Percentiles rank a stretch among this genome's conserved stretches.
phyloP scores from a whole-genome alignment of 2,888 invertebrate genomes.

The Diaphora mendica region DNA sequence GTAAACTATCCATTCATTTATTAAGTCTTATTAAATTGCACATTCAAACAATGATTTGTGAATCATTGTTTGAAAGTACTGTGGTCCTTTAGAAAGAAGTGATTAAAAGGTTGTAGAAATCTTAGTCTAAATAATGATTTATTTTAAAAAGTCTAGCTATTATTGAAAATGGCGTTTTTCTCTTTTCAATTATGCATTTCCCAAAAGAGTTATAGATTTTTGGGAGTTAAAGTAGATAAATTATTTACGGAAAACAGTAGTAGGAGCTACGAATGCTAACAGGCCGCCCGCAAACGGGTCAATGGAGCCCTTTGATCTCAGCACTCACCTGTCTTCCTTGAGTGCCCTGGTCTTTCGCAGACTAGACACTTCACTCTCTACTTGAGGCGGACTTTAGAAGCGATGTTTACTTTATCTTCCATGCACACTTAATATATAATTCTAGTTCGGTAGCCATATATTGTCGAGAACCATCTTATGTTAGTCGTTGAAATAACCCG shows the following conservation, averaged over 20 bases:
- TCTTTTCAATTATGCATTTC: background rate
- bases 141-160: background rate
- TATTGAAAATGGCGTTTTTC: too few relatives aligned
- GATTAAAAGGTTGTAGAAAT: too few relatives aligned
- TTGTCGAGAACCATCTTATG: conserved; percentile 34
- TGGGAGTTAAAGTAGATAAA: too few relatives aligned
- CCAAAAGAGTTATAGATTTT: background rate
- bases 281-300: conserved; percentile 74
- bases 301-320: conserved; percentile 82
- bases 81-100: too few relatives aligned
- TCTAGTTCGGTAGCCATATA: conserved; percentile 13
- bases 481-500: conserved; percentile 27
- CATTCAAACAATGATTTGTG: too few relatives aligned
- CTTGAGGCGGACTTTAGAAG: conserved; percentile 62
- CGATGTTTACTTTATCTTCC: conserved; percentile 68
- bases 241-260: conserved; percentile 39
- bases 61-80: too few relatives aligned
- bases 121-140: too few relatives aligned
- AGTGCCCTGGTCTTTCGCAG: conserved; percentile 76
- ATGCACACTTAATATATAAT: conserved; percentile 45
- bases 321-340: conserved; percentile 75
- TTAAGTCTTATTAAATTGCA: too few relatives aligned
- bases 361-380: conserved; percentile 71
- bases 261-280: conserved; percentile 64
- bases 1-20: too few relatives aligned